Evolutionary conservation across 1,140 invertebrate species (phyloP).

Genomic region (Caerostris darwini): DNA sequence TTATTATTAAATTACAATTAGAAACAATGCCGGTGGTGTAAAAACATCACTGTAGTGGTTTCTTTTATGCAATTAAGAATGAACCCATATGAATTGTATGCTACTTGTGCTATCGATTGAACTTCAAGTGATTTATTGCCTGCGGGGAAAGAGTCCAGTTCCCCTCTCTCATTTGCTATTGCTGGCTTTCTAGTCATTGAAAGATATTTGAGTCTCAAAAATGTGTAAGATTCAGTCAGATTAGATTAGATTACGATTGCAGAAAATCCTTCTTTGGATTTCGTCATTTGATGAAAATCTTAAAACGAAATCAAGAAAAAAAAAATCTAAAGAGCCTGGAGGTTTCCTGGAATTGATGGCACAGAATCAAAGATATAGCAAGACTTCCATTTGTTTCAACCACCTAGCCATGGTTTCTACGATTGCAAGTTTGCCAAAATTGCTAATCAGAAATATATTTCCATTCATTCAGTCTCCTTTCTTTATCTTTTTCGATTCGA

Average conservation of each 20-base stretch:
- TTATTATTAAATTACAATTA: neutral
- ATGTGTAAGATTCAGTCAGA: neutral
- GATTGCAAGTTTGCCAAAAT: neutral
- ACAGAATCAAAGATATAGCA: neutral
- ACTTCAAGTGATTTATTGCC: slow-evolving; percentile 8
- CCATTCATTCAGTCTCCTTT: neutral
- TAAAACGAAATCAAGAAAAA: neutral
- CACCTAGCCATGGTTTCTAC: neutral
- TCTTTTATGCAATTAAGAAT: neutral
- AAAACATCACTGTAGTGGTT: neutral
- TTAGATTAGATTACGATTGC: neutral
- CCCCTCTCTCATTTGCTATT: neutral
- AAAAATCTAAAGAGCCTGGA: neutral
- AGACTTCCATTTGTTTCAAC: neutral
- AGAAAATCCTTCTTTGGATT: neutral
- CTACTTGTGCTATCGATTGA: neutral
- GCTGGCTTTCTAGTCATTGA: neutral
- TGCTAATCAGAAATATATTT: neutral
- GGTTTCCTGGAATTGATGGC: neutral
- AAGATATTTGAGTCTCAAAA: neutral
- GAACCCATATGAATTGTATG: neutral
- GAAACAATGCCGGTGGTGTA: neutral
- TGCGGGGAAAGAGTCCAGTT: neutral
- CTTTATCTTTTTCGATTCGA: neutral
- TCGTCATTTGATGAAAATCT: neutral